phyloP scores from a whole-genome alignment of 1,140 invertebrate species.

The Scaptomyza montana region DNA sequence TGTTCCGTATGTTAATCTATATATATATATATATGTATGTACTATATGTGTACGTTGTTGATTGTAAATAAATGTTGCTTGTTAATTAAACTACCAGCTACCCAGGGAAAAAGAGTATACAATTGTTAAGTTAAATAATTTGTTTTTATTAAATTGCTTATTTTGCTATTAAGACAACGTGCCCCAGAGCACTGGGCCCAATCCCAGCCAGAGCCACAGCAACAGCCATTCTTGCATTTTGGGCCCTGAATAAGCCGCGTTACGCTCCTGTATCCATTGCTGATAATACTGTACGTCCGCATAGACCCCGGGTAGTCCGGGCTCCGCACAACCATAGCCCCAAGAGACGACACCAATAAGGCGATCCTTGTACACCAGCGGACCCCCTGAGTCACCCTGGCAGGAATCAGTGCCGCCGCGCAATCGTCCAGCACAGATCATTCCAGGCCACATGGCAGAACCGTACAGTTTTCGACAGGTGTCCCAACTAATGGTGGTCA shows the following conservation, averaged over 20 bases:
- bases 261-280: constrained; percentile 70
- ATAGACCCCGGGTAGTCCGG: constrained; percentile 89
- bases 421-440: constrained; percentile 74
- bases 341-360: constrained; percentile 89
- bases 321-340: constrained; percentile 88
- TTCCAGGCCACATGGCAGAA: constrained; percentile 56
- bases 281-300: constrained; percentile 85
- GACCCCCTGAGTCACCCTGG: constrained; percentile 86
- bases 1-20: constrained; percentile 27
- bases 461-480: constrained; percentile 65
- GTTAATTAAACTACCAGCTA: constrained; percentile 22
- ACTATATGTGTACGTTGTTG: constrained; percentile 55
- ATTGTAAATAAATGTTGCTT: constrained; percentile 73
- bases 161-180: not conserved
- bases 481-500: constrained; percentile 55
- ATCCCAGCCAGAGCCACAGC: constrained; percentile 9
- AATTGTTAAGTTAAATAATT: too few species aligned
- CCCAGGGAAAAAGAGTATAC: too few species aligned
- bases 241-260: not conserved
- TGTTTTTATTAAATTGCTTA: constrained; percentile 1
- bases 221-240: not conserved
- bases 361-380: constrained; percentile 84
- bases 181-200: not conserved
- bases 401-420: constrained; percentile 77
- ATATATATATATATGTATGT: not conserved